Evolutionary conservation across 92 coral and sea anemone species (phyloP), one percentile per base, ranked within the genome.

Genomic region (Epizoanthus rinbou): DNA sequence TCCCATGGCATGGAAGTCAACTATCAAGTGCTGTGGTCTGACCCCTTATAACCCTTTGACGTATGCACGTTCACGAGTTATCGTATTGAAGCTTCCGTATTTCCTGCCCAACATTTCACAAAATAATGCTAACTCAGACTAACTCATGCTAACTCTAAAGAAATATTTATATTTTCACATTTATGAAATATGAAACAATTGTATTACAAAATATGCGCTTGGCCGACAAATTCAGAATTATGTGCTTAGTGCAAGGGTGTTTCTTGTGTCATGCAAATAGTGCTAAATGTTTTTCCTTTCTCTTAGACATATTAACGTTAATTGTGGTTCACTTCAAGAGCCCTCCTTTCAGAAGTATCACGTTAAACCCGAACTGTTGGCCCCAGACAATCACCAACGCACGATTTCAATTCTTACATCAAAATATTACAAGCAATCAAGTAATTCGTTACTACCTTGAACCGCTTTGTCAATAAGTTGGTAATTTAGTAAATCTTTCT

Each of bases 251-350:
- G 43, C 24, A 60, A 60, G 57, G 69, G 54, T 19, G 69, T 19
- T 18, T 35, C 8, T 45, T 11, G 31, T 43, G 76, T 71, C 58
- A 71, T n/a, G 6, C 19, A 21, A 71, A 71, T 71, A 67, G 16
- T 22, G 33, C 45, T 62, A 78, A 78, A 22, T 43, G 82, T 37
- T 22, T 13, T 19, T 28, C 15, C 47, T 58, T 78, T 78, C 16
- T 60, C 18, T 35, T 18, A 15, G 22, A 58, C 31, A 57, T 62
- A 62, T 78, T 78, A 78, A 41, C 69, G 59, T 41, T 75, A 59
- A 67, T 23, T 21, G 59, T 78, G 82, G 82, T 19, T 78, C 41
- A 78, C 57, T 43, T 78, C 70, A 78, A 78, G 82, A 28, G 56
- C 31, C 21, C 69, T 35, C 59, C 82, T 78, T 35, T 43, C 59